Conservation (phyloP, 2,797 vertebrate species). For the Ctenopoma multispine region DNA sequence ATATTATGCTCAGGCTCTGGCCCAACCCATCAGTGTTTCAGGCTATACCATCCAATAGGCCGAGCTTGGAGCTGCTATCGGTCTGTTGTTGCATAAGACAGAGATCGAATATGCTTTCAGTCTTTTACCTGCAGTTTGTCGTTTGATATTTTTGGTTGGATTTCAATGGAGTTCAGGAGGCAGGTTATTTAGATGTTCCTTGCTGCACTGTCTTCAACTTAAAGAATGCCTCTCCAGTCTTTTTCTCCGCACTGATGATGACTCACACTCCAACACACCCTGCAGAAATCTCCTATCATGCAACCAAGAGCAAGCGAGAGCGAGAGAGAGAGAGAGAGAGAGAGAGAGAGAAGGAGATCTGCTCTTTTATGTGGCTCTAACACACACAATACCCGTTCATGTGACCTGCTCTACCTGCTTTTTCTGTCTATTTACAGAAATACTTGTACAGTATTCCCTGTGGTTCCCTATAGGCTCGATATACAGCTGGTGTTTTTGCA, state of each 20-base stretch:
- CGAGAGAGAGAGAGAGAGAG: constrained; percentile 32
- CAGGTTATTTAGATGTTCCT: constrained; percentile 46
- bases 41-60: constrained; percentile 24
- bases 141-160: constrained; percentile 40
- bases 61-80: constrained; percentile 18
- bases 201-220: constrained; percentile 77
- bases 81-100: constrained; percentile 54
- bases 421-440: constrained; percentile 53
- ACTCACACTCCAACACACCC: constrained; percentile 85
- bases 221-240: constrained; percentile 78
- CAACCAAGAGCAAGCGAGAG: constrained; percentile 60
- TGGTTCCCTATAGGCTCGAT: constrained; percentile 40
- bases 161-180: constrained; percentile 39
- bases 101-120: constrained; percentile 20
- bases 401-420: constrained; percentile 58
- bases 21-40: constrained; percentile 26
- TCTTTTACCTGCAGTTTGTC: constrained; percentile 37
- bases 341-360: constrained; percentile 37
- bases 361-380: constrained; percentile 52
- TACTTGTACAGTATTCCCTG: constrained; percentile 59
- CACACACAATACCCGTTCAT: constrained; percentile 57
- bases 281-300: constrained; percentile 79
- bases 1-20: constrained; percentile 20
- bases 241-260: constrained; percentile 80
- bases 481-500: constrained; percentile 51